A percentile compares a stretch with the other conserved stretches of the same genome.
Conservation (phyloP, 2,113 vertebrate genomes). For the Bos taurus region DNA sequence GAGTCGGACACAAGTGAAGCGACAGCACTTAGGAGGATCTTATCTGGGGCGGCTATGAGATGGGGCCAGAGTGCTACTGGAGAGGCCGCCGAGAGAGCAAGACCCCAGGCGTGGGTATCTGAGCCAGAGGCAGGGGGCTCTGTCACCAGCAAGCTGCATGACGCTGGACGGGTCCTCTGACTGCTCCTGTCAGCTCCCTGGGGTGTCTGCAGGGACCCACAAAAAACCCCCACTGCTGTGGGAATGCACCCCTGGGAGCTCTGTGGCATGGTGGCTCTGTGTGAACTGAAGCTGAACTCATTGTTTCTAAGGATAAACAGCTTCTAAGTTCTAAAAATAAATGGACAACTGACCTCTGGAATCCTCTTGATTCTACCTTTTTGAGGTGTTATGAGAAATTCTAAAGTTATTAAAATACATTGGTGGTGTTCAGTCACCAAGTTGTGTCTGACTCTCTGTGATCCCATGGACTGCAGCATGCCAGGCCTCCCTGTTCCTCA, state of each 20-base stretch:
- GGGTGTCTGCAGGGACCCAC: rapidly evolving
- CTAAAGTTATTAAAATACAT: background rate
- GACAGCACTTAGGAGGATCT: background rate
- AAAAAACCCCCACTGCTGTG: background rate
- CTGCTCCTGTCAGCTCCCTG: background rate
- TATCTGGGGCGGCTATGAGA: background rate
- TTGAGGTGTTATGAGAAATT: background rate
- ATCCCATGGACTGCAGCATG: background rate
- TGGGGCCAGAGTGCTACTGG: too few relatives aligned
- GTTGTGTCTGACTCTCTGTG: background rate
- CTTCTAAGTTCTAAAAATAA: background rate
- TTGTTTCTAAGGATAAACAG: background rate
- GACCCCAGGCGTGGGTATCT: background rate
- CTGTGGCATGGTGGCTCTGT: rapidly evolving
- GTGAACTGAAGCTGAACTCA: background rate
- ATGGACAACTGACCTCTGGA: background rate
- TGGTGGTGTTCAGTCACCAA: background rate
- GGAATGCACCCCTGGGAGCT: background rate
- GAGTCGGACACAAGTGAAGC: background rate
- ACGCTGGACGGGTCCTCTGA: background rate
- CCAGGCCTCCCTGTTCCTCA: background rate
- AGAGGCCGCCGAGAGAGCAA: too few relatives aligned
- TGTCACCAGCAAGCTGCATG: background rate
- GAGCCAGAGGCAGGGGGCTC: background rate
- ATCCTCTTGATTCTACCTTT: background rate